Evolutionary conservation across 1,140 invertebrate species (phyloP).

Genomic region (Ceratitis capitata): DNA sequence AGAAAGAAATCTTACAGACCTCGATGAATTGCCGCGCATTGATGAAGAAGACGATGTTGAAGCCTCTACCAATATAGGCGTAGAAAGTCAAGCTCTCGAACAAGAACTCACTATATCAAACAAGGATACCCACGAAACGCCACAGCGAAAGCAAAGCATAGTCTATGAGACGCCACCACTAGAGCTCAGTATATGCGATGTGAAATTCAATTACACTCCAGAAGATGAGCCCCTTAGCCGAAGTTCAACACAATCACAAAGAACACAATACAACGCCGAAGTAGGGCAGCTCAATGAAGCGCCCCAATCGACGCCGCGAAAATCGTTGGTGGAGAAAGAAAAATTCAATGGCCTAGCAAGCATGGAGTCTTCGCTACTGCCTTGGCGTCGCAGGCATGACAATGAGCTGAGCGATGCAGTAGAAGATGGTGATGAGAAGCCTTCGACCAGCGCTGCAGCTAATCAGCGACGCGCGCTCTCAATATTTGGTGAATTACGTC

Average conservation of each 20-base stretch:
- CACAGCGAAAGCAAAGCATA: slow-evolving; percentile 47
- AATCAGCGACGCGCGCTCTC: slow-evolving; percentile 44
- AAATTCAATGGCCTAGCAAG: neutral
- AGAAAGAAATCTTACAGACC: neutral
- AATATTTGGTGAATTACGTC: slow-evolving; percentile 55
- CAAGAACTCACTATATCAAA: neutral
- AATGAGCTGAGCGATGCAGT: neutral
- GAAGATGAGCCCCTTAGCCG: slow-evolving; percentile 39
- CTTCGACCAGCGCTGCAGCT: slow-evolving; percentile 53
- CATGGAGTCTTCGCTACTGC: neutral
- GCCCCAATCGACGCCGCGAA: neutral
- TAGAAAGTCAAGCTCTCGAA: neutral
- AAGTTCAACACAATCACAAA: neutral
- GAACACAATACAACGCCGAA: neutral
- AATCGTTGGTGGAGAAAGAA: neutral
- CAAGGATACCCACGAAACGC: neutral
- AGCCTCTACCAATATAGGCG: slow-evolving; percentile 27
- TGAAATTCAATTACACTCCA: slow-evolving; percentile 56
- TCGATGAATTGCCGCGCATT: neutral
- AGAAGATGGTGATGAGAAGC: slow-evolving; percentile 42
- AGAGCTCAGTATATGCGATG: slow-evolving; percentile 56
- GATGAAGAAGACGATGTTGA: slow-evolving; percentile 4
- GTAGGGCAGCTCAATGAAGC: neutral
- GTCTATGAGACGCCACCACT: slow-evolving; percentile 59
- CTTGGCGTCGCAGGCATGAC: neutral